phyloP scores from a whole-genome alignment of 2,113 vertebrate genomes.

The Campylomormyrus numenius region DNA sequence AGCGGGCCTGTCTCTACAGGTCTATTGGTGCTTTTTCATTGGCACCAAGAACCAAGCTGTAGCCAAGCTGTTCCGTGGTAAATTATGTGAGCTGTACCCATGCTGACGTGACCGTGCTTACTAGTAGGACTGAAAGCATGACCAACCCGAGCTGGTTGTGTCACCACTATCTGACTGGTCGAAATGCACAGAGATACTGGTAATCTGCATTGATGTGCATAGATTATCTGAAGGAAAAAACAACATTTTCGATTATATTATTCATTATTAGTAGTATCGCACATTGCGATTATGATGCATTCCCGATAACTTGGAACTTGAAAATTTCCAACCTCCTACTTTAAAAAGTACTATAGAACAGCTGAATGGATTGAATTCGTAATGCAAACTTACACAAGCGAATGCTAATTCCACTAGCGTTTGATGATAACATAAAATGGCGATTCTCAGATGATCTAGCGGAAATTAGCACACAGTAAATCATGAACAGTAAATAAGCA shows the following conservation, averaged over 20 bases:
- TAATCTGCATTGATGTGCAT: background rate
- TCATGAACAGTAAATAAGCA: no score
- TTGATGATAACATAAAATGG: no score
- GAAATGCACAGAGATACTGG: background rate
- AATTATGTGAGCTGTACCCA: background rate
- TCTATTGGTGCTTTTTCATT: background rate
- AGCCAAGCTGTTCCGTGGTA: background rate
- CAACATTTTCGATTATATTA: background rate
- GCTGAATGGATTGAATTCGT: background rate
- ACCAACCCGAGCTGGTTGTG: background rate
- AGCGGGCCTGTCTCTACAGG: no score
- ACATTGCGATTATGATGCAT: background rate
- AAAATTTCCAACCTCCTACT: background rate
- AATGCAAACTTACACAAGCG: no score
- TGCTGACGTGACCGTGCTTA: background rate
- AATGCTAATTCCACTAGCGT: background rate
- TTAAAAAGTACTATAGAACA: background rate
- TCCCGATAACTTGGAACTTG: background rate
- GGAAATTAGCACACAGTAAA: no score
- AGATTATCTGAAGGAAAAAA: background rate
- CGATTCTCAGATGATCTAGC: no score
- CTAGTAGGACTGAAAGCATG: background rate
- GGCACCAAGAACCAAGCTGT: background rate
- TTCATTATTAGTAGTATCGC: background rate
- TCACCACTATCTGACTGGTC: background rate